phyloP scores from a whole-genome alignment of 1,140 invertebrate species.

The Drosophila sechellia region DNA sequence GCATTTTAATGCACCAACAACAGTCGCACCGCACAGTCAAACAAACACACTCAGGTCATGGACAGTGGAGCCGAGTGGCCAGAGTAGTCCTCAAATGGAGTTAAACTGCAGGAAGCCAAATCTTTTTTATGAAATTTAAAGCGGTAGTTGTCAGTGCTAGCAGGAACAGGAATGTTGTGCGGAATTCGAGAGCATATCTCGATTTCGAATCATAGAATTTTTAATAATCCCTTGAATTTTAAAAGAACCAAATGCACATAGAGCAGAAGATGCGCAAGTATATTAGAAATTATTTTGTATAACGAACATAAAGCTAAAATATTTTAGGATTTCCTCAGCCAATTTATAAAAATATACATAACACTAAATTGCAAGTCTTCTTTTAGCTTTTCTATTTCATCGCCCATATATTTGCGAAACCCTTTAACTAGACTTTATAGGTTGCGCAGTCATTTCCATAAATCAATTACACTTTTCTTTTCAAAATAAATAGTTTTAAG shows the following conservation, averaged over 20 bases:
- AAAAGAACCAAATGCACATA: no score
- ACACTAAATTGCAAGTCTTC: not conserved
- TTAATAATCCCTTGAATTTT: not conserved
- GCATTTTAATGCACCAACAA: constrained; percentile 78
- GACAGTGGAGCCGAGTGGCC: constrained; percentile 21
- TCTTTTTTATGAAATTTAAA: not conserved
- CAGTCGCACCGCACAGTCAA: constrained; percentile 46
- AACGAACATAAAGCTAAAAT: no score
- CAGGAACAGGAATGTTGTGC: no score
- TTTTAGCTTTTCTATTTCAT: not conserved
- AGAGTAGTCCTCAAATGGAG: constrained; percentile 4
- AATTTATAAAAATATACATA: constrained; percentile 2
- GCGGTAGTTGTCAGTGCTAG: not conserved
- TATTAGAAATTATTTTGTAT: no score
- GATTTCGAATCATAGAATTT: not conserved
- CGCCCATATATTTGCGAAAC: constrained; percentile 2
- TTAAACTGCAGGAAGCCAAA: constrained; percentile 4
- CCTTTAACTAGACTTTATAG: constrained; percentile 23
- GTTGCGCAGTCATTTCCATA: constrained; percentile 30
- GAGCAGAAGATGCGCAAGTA: not conserved
- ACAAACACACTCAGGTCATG: constrained; percentile 46
- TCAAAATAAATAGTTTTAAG: constrained; percentile 37
- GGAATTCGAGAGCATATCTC: not conserved
- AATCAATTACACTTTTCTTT: constrained; percentile 33
- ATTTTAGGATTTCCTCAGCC: no score